Percentiles rank a stretch among this genome's conserved stretches.
Evolutionary conservation across 2,888 invertebrate species (phyloP).

Genomic region (Hetaerina titia): DNA sequence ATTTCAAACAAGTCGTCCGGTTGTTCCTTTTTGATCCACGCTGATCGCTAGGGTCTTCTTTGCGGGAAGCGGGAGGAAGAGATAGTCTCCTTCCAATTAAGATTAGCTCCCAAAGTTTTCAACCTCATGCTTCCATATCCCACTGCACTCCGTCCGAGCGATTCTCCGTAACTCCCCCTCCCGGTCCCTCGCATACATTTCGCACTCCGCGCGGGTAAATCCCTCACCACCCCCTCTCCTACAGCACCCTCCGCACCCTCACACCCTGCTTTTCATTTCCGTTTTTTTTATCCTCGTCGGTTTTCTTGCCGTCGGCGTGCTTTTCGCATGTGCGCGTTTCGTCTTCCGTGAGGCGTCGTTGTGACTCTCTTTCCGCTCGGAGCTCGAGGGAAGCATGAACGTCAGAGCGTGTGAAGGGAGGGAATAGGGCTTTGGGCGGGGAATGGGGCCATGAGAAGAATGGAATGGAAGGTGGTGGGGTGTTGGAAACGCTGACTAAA

Average conservation of each 20-base stretch:
- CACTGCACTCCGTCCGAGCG: background rate
- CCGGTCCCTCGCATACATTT: background rate
- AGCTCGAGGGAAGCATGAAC: slow-evolving; percentile 11
- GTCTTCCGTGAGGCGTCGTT: slow-evolving; percentile 57
- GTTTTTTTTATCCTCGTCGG: slow-evolving; percentile 7
- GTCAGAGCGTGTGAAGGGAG: background rate
- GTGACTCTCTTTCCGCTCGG: slow-evolving; percentile 49
- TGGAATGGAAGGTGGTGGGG: background rate
- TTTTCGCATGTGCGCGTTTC: background rate
- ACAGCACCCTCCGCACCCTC: background rate
- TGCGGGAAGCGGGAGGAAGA: background rate
- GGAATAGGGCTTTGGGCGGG: background rate
- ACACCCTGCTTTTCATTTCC: background rate
- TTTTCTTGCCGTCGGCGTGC: slow-evolving; percentile 57
- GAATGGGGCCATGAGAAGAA: background rate
- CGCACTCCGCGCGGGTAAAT: too few species aligned
- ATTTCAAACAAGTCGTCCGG: background rate
- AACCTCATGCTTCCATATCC: background rate
- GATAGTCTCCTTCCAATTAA: background rate
- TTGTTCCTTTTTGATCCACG: background rate
- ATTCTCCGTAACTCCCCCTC: background rate
- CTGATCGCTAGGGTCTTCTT: background rate
- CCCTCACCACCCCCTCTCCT: slow-evolving; percentile 4
- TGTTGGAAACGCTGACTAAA: background rate
- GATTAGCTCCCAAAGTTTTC: background rate